Evolutionary conservation across 1,140 invertebrate genomes (phyloP), one percentile per base, ranked within the genome.

Genomic region (Drosophila elegans): DNA sequence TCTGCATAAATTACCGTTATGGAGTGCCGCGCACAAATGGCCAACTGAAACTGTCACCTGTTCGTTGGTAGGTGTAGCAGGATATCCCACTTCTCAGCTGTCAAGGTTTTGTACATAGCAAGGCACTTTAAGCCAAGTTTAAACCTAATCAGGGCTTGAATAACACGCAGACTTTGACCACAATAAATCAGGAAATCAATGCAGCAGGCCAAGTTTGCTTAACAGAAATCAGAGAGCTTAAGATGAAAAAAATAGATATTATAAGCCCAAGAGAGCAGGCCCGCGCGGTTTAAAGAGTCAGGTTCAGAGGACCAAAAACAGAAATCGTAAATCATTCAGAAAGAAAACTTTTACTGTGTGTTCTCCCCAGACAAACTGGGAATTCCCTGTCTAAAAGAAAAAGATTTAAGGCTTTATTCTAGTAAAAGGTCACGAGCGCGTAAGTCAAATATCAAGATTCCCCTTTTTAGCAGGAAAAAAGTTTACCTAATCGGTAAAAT

Each of bases 1-100:
- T 78, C 80, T 66, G 83, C 71, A 88, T 88, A 88, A 88, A 89
- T 88, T 80, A 88, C 79, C 64, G 39, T 67, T 67, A 76, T 75
- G 45, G 46, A 44, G 51, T 55, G 34, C 25, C 49, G 49, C 57
- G 27, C 67, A 53, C 36, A 21, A 55, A 52, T 21, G 60, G 48
- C 9, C 16, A 45, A 64, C 25, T 55, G 46, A 21, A 67, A 69
- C 42, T 69, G 67, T 48, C 67, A 68, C 63, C 49, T 71, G 36
- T 3, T 25, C 44, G 42, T 10, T 34, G 34, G 62, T 52, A 46
- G 42, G 34, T 49, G 34, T 10, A 25, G 13, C 64, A 52, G 29
- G 56, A 42, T 44, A 64, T 51, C 51, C 36, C 64, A 41, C 57
- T n/a, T 63, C 59, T 38, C 59, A 63, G 59, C 44, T 66, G 60